phyloP scores from a whole-genome alignment of 37 sponge, comb jelly and placozoan genomes.

The Oscarella lobularis region DNA sequence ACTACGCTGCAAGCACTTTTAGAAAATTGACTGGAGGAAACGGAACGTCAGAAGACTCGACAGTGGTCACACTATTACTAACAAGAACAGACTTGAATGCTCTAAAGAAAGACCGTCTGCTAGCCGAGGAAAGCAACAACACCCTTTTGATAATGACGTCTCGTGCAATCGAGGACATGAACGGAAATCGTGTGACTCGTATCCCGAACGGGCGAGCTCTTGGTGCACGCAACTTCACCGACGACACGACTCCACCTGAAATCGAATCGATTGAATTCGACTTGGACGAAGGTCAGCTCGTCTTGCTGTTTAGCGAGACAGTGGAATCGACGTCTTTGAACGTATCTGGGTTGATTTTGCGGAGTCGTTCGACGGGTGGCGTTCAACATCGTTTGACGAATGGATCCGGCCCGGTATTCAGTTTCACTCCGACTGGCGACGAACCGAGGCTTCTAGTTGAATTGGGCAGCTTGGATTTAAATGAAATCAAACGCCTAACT shows the following conservation, averaged over 20 bases:
- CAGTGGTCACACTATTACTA: slow-evolving; percentile 32
- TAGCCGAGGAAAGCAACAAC: slow-evolving; percentile 29
- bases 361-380: background rate
- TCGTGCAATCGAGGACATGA: slow-evolving; percentile 63
- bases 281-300: slow-evolving; percentile 36
- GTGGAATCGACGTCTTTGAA: slow-evolving; percentile 35
- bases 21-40: background rate
- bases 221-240: slow-evolving; percentile 18
- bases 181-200: slow-evolving; percentile 34
- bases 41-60: slow-evolving; percentile 10
- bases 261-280: slow-evolving; percentile 30
- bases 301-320: slow-evolving; percentile 60
- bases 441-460: slow-evolving; percentile 28
- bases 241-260: slow-evolving; percentile 38
- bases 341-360: background rate
- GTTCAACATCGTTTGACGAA: background rate
- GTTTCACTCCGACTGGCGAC: slow-evolving; percentile 22
- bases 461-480: slow-evolving; percentile 42
- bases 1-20: background rate
- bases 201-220: slow-evolving; percentile 13
- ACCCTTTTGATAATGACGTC: slow-evolving; percentile 41
- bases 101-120: slow-evolving; percentile 55
- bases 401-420: slow-evolving; percentile 12
- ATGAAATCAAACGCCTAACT: slow-evolving; percentile 64
- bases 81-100: slow-evolving; percentile 58